phyloP scores from a whole-genome alignment of 2,888 invertebrate genomes.

The Sericinus montela region DNA sequence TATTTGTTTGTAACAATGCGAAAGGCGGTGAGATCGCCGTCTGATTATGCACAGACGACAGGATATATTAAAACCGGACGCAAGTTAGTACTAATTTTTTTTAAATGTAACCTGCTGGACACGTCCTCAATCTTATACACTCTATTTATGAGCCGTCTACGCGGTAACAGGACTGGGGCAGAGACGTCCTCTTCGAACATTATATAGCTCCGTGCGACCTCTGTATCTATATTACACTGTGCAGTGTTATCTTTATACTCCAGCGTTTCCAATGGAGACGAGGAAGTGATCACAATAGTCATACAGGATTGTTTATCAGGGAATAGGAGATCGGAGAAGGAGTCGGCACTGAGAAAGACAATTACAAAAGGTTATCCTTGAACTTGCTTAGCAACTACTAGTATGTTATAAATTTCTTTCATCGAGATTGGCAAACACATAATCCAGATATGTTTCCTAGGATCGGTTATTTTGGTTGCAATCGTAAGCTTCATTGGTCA shows the following conservation, averaged over 20 bases:
- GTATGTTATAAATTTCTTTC: no score
- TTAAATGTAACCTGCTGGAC: constrained; percentile 47
- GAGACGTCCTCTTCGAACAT: constrained; percentile 60
- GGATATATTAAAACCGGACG: no score
- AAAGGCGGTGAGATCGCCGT: no score
- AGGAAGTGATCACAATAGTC: constrained; percentile 30
- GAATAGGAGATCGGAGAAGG: constrained; percentile 40
- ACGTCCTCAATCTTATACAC: constrained; percentile 66
- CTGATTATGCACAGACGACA: no score
- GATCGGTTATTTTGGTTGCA: no score
- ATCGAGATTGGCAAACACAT: no score
- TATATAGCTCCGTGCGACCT: constrained; percentile 49
- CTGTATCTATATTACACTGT: constrained; percentile 61
- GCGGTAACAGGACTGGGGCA: constrained; percentile 41
- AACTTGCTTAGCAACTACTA: no score
- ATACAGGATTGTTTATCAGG: constrained; percentile 36
- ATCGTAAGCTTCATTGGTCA: no score
- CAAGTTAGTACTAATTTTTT: background rate
- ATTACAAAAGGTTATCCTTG: background rate
- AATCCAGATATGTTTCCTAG: no score
- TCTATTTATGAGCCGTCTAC: constrained; percentile 34
- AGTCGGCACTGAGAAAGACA: constrained; percentile 41
- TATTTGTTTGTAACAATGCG: no score
- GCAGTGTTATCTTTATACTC: constrained; percentile 43
- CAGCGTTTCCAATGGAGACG: constrained; percentile 28